Evolutionary conservation across 2,888 invertebrate species (phyloP), one percentile per base, ranked within the genome.

Genomic region (Eupithecia vulgata): DNA sequence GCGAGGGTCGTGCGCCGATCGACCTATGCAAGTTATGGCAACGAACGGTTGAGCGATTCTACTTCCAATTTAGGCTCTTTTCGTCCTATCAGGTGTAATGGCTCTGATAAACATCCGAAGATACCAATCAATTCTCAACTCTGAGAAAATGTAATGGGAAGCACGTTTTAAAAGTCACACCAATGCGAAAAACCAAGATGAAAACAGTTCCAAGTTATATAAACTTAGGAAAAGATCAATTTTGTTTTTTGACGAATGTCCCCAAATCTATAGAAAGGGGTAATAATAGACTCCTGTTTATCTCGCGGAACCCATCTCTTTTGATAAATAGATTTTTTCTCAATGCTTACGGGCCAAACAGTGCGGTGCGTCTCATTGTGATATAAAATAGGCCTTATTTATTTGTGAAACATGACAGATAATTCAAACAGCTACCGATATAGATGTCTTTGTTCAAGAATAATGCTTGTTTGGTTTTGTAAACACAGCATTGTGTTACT

Each of bases 391-490:
- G 87, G 85, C 88, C 85, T 88, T 92, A 91, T 93, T 92, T 94
- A 90, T 94, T 89, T 91, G 89, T 91, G 88, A 90, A 92, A 91
- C 91, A 91, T 88, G 91, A 91, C 90, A 89, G 88, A 92, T 91
- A 92, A 92, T 92, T 88, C 89, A 83, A 83, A 85, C 82, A 85
- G 92, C 94, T 94, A 92, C 94, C 90, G 92, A 93, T 92, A 88
- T 85, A 90, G 90, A 90, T 84, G 89, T 91, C 90, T 91, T 92
- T 93, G 93, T 92, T 88, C 79, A 79, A 79, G 83, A 85, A 88
- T 84, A 90, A 91, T 88, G 85, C 86, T 86, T 88, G 90, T 89
- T 89, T 89, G 90, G 87, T 88, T 89, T 90, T 88, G 91, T 86
- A 91, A 91, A 88, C 84, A 87, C 83, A 83, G 82, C 84, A 87